Percentiles rank a stretch among this genome's conserved stretches.
phyloP scores from a whole-genome alignment of 2,797 vertebrate genomes.

The Decapterus maruadsi region DNA sequence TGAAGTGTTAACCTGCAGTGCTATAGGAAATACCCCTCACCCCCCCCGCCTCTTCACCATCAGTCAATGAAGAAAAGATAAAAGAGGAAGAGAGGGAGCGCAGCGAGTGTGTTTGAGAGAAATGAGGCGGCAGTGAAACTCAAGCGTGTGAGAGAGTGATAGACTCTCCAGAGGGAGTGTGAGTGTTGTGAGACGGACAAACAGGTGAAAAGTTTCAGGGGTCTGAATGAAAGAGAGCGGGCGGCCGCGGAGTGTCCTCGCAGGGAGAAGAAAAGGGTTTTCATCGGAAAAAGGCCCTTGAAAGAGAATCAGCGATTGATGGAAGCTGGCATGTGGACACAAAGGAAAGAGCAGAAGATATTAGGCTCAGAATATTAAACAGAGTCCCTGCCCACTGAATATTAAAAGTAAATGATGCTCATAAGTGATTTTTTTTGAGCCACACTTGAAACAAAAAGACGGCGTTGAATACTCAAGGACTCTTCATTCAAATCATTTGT shows the following conservation, averaged over 20 bases:
- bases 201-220: constrained; percentile 45
- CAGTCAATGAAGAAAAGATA: constrained; percentile 55
- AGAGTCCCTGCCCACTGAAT: not conserved
- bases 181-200: constrained; percentile 38
- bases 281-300: not conserved
- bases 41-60: constrained; percentile 17
- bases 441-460: not conserved
- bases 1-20: constrained; percentile 24
- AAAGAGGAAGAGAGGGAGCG: constrained; percentile 49
- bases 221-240: constrained; percentile 28
- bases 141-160: constrained; percentile 44
- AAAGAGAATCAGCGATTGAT: constrained; percentile 26
- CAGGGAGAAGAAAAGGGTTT: constrained; percentile 11
- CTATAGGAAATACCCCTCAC: constrained; percentile 7
- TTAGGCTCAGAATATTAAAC: not conserved
- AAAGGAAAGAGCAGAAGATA: constrained; percentile 2
- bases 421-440: not conserved
- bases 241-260: constrained; percentile 20
- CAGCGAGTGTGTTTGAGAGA: constrained; percentile 27
- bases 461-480: not conserved
- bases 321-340: not conserved
- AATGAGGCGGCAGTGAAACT: constrained; percentile 52
- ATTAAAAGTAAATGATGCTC: not conserved
- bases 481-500: not conserved
- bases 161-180: constrained; percentile 32